Evolutionary conservation across 2,113 vertebrate genomes (phyloP).

Genomic region (Mormoops blainvillei): DNA sequence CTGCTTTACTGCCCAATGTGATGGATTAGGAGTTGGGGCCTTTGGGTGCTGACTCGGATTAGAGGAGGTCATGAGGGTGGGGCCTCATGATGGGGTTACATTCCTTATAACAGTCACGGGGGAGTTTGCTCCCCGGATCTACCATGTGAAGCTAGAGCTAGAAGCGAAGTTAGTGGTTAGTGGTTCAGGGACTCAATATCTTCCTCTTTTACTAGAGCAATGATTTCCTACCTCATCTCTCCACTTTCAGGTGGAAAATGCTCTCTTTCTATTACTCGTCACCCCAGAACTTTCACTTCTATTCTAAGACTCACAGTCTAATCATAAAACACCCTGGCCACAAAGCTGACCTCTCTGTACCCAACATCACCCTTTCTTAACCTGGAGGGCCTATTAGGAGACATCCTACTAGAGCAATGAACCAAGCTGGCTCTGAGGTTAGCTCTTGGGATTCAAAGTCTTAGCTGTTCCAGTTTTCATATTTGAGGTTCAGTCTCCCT

Average conservation of each 20-base stretch:
- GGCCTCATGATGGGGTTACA: neutral
- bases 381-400: neutral
- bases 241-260: neutral
- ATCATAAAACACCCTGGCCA: neutral
- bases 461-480: neutral
- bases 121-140: neutral
- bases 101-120: too few relatives aligned
- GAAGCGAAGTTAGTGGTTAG: too few relatives aligned
- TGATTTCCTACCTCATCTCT: neutral
- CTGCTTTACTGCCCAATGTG: too few relatives aligned
- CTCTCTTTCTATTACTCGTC: neutral
- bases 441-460: neutral
- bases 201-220: neutral
- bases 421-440: neutral
- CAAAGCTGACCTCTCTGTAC: neutral
- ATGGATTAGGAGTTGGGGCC: neutral
- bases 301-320: neutral
- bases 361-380: neutral
- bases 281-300: neutral
- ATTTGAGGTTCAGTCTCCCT: neutral
- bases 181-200: fast-evolving
- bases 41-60: too few relatives aligned
- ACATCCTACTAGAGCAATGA: too few relatives aligned
- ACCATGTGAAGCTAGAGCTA: too few relatives aligned
- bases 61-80: neutral